Evolutionary conservation across 2,797 vertebrate genomes (phyloP).

Genomic region (Enoplosus armatus): DNA sequence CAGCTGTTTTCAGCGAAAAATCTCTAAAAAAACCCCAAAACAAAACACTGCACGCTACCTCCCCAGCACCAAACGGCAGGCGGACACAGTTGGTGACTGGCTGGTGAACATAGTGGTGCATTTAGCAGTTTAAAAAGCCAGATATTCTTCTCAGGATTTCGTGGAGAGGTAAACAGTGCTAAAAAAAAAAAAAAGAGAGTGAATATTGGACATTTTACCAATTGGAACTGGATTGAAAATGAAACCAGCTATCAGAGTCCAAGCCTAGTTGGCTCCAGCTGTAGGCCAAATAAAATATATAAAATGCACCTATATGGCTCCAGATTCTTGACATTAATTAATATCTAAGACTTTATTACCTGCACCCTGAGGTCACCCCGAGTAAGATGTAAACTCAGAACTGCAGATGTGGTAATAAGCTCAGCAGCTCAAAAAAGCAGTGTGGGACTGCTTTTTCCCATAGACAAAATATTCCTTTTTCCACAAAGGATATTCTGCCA

Average conservation of each 20-base stretch:
- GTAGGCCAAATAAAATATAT: not conserved
- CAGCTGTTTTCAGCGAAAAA: not conserved
- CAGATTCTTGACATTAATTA: not conserved
- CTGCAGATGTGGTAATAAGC: constrained; percentile 17
- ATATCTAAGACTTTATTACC: not conserved
- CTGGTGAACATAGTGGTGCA: not conserved
- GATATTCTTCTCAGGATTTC: not conserved
- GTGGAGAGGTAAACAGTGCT: not conserved
- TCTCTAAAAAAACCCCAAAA: not conserved
- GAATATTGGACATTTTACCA: not conserved
- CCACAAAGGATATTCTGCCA: not conserved
- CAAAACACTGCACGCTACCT: too few species aligned
- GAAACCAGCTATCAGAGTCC: too few species aligned
- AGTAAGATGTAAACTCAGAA: constrained; percentile 13
- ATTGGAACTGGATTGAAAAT: not conserved
- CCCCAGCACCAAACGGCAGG: not conserved
- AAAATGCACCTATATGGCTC: not conserved
- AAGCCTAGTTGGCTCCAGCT: not conserved
- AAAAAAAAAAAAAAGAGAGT: not conserved
- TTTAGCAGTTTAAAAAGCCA: not conserved
- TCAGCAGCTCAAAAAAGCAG: constrained; percentile 4
- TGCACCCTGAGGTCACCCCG: not conserved
- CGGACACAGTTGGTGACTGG: not conserved
- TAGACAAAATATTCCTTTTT: constrained; percentile 19
- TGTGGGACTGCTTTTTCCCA: constrained; percentile 1